Evolutionary conservation across 2,113 vertebrate genomes (phyloP), one percentile per base, ranked within the genome.

Genomic region (Syngnathus typhle): DNA sequence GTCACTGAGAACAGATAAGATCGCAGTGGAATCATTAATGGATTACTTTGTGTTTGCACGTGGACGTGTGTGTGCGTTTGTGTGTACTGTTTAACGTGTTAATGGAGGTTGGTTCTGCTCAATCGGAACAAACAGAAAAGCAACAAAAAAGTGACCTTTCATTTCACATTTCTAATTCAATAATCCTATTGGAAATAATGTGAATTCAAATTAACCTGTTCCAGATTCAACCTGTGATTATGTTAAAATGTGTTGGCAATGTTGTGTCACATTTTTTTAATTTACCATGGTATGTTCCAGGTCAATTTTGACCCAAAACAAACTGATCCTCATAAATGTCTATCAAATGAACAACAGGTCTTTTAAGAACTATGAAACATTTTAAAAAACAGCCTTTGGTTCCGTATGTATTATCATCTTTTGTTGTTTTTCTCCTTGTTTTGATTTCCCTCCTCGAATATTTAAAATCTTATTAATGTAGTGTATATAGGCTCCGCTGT

Each of bases 51-150:
- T 60, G 60, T 61, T 61, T 61, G 60, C 60, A 43, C 6, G 6
- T n/a, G 1, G 41, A 41, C 1, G n/a, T 70, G 66, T 71, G 64
- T 55, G 60, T 58, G 56, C 43, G 4, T 39, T 27, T 79, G 78
- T 3, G 47, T 79, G 80, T 5, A 38, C 27, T 87, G 83, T 91
- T 86, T 85, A 88, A 86, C 85, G 84, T 82, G 85, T 80, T 88
- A 90, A 89, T 85, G 86, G 81, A 56, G 51, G 11, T 27, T 27
- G 4, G 54, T 32, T 21, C 49, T 52, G 18, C 19, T 52, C 1
- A 18, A 19, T n/a, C 19, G 49, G 49, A 52, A 19, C 49, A 52
- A 52, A 52, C 49, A 52, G 2, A 7, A 52, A 18, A 51, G 41
- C 8, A 11, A 43, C 41, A 43, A 43, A 43, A 43, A 43, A 6